These are phyloP conservation scores for Rhombomys opimus DNA, from an alignment of 2,113 vertebrate genomes.

Conservation along the genomic window DNA sequence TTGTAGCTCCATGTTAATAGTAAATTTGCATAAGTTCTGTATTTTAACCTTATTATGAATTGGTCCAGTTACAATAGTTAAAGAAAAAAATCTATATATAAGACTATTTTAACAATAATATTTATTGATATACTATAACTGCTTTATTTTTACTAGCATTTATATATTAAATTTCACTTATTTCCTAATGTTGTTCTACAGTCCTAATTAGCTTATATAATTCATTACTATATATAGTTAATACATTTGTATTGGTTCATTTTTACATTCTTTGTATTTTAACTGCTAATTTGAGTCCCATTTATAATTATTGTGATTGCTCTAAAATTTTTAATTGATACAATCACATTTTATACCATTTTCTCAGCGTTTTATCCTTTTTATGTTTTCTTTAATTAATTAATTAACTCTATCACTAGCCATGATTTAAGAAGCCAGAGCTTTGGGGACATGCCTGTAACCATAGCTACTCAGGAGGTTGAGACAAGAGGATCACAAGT, in stretches of 20 bases:
- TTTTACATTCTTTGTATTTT: constrained; percentile 20
- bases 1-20: background rate
- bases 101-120: background rate
- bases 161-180: background rate
- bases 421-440: background rate
- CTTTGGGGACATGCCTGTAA: background rate
- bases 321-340: constrained; percentile 15
- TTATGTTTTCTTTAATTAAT: background rate
- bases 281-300: background rate
- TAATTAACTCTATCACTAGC: background rate
- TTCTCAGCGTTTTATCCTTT: background rate
- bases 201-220: background rate
- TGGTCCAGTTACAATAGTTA: background rate
- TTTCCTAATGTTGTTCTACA: background rate
- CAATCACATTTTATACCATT: background rate
- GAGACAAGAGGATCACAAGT: background rate
- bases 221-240: background rate
- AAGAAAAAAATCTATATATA: background rate
- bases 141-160: background rate
- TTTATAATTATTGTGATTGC: constrained; percentile 3
- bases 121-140: background rate
- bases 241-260: background rate
- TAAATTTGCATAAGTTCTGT: background rate
- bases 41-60: background rate
- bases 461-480: background rate